Evolutionary conservation across 2,113 vertebrate genomes (phyloP).

Genomic region (Mungos mungo): DNA sequence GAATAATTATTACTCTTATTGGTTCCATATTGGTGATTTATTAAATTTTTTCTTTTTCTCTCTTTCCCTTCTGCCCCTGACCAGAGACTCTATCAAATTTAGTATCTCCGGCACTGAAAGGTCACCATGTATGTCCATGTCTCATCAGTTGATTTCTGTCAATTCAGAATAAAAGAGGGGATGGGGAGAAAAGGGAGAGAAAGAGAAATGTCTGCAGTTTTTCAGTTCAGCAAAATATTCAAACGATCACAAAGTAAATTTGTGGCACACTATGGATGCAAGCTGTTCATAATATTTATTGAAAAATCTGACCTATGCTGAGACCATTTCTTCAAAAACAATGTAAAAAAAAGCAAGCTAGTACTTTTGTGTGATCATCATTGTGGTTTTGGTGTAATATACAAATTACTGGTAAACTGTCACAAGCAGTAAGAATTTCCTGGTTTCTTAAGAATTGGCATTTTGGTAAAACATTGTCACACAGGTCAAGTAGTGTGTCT

Average conservation of each 20-base stretch:
- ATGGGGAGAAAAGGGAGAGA: not conserved
- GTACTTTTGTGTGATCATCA: not conserved
- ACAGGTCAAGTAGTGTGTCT: not conserved
- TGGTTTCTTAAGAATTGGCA: not conserved
- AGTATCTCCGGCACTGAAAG: not conserved
- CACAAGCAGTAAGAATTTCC: not conserved
- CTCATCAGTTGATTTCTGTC: not conserved
- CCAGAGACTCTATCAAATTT: not conserved
- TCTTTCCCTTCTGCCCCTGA: not conserved
- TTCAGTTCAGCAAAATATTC: not conserved
- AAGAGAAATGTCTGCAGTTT: not conserved
- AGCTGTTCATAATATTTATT: not conserved
- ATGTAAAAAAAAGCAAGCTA: not conserved
- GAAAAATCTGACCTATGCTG: not conserved
- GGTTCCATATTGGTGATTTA: not conserved
- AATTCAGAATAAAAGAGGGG: not conserved
- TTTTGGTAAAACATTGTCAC: not conserved
- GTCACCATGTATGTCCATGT: not conserved
- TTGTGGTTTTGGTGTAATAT: not conserved
- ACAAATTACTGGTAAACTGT: not conserved
- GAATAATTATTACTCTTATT: not conserved
- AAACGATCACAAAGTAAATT: not conserved
- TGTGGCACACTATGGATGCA: not conserved
- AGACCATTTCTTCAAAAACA: not conserved
- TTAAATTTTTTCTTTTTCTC: not conserved